Evolutionary conservation across 2,113 vertebrate species (phyloP), one percentile per base, ranked within the genome.

Genomic region (Syrrhaptes paradoxus): DNA sequence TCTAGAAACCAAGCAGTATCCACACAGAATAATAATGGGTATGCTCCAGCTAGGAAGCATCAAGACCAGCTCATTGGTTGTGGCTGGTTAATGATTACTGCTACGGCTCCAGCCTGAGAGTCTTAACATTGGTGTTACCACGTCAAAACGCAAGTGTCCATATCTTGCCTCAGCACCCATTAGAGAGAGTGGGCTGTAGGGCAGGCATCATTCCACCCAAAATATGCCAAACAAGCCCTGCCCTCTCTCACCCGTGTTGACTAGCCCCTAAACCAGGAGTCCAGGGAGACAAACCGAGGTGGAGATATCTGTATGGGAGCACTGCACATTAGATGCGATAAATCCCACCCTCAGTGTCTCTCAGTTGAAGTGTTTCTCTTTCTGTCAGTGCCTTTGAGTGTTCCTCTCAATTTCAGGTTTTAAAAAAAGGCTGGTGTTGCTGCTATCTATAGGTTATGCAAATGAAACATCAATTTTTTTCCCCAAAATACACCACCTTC

Each of bases 371-470:
- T 55, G 22, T 67, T 81, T 63, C 57, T 94, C 77, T 81, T 87
- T 51, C 91, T 82, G 66, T 72, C 70, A 76, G 21, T 89, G 81
- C 45, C 17, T 52, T 84, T 90, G 49, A 76, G 10, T 58, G 36
- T 76, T 95, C 59, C 36, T 83, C 67, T 93, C 55, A 26, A 70
- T 77, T 90, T 77, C 70, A 80, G 58, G 29, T 93, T 91, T 82
- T 67, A 12, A 81, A 84, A 84, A 93, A 88, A 85, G 55, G 31
- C 62, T 93, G 78, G 75, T 85, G 58, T 90, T 87, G 45, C 41
- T 46, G 6, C 85, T 93, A 62, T 82, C 49, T 91, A 41, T 54
- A 90, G 74, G 31, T 57, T 91, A 91, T 90, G 90, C 66, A 95
- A 90, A 89, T 75, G n/a, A 93, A 83, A 86, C 57, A 24, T 59